Evolutionary conservation across 2,113 vertebrate genomes (phyloP).

Genomic region (Leucopsar rothschildi): DNA sequence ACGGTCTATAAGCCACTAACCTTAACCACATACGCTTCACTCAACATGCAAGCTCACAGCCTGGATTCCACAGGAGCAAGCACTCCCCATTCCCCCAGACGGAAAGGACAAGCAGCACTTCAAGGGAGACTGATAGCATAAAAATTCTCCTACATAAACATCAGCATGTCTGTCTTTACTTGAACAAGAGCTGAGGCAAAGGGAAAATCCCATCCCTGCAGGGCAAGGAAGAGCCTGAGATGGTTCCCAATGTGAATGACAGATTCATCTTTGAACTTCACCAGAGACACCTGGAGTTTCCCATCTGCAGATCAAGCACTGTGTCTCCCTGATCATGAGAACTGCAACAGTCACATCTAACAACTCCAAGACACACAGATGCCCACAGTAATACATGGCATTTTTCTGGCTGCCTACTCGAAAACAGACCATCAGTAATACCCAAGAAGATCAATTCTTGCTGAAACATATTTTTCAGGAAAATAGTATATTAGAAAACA

Average conservation of each 20-base stretch:
- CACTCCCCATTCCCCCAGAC: accelerated
- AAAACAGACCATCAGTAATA: background rate
- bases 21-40: background rate
- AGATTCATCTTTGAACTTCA: background rate
- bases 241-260: accelerated
- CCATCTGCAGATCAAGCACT: background rate
- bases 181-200: background rate
- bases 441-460: background rate
- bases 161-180: background rate
- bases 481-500: background rate
- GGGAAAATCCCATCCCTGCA: background rate
- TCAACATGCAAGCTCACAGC: background rate
- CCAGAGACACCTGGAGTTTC: background rate
- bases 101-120: background rate
- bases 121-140: background rate
- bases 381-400: accelerated
- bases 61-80: background rate
- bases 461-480: background rate
- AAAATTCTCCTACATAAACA: background rate
- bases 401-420: background rate
- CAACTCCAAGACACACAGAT: background rate
- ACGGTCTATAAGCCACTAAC: background rate
- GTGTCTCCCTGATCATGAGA: background rate
- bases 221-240: background rate
- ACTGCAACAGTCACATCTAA: background rate